Evolutionary conservation across 2,888 invertebrate genomes (phyloP).

Genomic region (Agrochola lota): DNA sequence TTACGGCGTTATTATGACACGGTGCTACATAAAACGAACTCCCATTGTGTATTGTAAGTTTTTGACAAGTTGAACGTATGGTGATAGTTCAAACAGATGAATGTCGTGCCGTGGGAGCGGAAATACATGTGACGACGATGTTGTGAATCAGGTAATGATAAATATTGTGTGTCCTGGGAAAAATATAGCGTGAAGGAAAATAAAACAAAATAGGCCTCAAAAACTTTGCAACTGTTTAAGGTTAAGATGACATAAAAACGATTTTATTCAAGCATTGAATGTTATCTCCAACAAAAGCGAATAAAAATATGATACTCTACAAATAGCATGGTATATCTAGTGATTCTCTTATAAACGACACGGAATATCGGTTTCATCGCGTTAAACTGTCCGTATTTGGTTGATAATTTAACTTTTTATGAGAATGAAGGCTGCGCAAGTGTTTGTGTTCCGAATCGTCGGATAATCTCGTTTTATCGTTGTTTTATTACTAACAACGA

Average conservation of each 20-base stretch:
- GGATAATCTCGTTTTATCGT: slow-evolving; percentile 68
- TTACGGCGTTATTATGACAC: slow-evolving; percentile 78
- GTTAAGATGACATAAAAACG: slow-evolving; percentile 13
- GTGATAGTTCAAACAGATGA: slow-evolving; percentile 47
- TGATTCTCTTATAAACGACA: slow-evolving; percentile 33
- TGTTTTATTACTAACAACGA: slow-evolving; percentile 69
- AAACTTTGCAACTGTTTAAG: neutral
- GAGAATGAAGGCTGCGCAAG: slow-evolving; percentile 62
- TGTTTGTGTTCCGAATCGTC: slow-evolving; percentile 51
- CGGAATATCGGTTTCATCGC: slow-evolving; percentile 60
- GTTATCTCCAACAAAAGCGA: slow-evolving; percentile 41
- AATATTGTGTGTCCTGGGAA: slow-evolving; percentile 12
- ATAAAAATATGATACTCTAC: slow-evolving; percentile 62
- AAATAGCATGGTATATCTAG: slow-evolving; percentile 42
- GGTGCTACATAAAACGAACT: slow-evolving; percentile 70
- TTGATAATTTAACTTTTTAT: slow-evolving; percentile 66
- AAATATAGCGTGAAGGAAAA: neutral
- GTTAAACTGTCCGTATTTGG: slow-evolving; percentile 57
- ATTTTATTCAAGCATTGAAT: slow-evolving; percentile 29
- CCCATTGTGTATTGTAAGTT: slow-evolving; percentile 70
- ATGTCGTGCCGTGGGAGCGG: slow-evolving; percentile 44
- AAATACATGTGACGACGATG: slow-evolving; percentile 28
- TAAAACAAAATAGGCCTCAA: neutral
- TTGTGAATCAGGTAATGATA: slow-evolving; percentile 21
- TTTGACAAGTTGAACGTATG: slow-evolving; percentile 54